Conservation (phyloP, 2,888 invertebrate species). For the Sphecodes monilicornis region DNA sequence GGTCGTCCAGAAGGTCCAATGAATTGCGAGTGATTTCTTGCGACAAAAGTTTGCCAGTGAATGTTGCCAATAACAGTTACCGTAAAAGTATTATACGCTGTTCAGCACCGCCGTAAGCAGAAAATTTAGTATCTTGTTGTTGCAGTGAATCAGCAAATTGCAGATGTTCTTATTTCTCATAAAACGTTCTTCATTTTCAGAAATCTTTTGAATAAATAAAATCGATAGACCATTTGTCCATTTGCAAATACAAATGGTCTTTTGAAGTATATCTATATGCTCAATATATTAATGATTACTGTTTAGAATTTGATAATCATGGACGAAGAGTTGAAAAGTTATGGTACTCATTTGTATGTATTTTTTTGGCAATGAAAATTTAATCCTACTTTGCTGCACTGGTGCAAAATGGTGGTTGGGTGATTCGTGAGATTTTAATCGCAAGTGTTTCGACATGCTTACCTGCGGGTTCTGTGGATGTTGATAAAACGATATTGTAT, state of each 20-base stretch:
- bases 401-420: conserved; percentile 30
- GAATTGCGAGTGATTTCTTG: no score
- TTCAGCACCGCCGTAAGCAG: no score
- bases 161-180: no score
- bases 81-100: no score
- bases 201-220: not conserved
- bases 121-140: no score
- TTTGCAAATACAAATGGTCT: no score
- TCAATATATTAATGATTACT: no score
- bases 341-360: not conserved
- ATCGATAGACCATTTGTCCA: not conserved
- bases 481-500: conserved; percentile 90
- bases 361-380: not conserved
- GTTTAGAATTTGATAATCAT: not conserved
- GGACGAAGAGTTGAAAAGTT: not conserved
- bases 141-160: no score
- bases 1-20: no score
- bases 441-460: conserved; percentile 63
- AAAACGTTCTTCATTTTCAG: not conserved
- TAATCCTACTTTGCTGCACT: conserved; percentile 7
- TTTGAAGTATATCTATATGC: no score
- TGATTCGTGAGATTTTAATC: conserved; percentile 12
- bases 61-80: no score
- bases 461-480: conserved; percentile 87
- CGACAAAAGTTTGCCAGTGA: no score